Evolutionary conservation across 2,797 vertebrate species (phyloP).

Genomic region (Pangasius sanitwongsei): DNA sequence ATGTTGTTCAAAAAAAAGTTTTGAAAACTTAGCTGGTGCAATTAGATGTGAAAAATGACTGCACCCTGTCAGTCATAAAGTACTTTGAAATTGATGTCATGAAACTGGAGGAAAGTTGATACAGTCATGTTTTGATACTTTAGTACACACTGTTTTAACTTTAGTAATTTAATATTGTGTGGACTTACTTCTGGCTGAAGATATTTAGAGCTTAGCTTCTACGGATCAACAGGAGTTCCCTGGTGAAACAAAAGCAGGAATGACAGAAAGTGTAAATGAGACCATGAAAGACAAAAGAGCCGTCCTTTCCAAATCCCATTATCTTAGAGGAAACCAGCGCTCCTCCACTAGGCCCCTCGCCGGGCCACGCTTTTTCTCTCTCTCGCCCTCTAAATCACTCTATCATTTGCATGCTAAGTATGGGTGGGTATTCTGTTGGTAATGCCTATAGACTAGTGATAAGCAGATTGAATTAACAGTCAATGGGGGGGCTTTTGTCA

Average conservation of each 20-base stretch:
- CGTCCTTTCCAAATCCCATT: slow-evolving; percentile 57
- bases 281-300: slow-evolving; percentile 55
- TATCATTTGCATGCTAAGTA: slow-evolving; percentile 63
- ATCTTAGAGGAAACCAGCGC: slow-evolving; percentile 57
- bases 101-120: not conserved
- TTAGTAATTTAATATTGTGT: not conserved
- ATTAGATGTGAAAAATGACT: not conserved
- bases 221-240: slow-evolving; percentile 47
- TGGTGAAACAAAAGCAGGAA: slow-evolving; percentile 49
- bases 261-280: slow-evolving; percentile 58
- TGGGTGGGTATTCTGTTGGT: slow-evolving; percentile 61
- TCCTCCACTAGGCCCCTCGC: slow-evolving; percentile 49
- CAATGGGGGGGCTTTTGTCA: slow-evolving; percentile 44
- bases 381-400: slow-evolving; percentile 55
- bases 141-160: not conserved
- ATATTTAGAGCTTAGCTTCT: not conserved
- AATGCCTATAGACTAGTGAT: slow-evolving; percentile 56
- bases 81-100: not conserved
- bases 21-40: not conserved
- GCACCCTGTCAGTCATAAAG: not conserved
- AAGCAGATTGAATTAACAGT: slow-evolving; percentile 61
- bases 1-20: not conserved
- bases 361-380: slow-evolving; percentile 47
- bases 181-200: not conserved
- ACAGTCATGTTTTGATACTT: not conserved